Conservation (phyloP, 2,888 invertebrate species). For the Gnatocerus cornutus region DNA sequence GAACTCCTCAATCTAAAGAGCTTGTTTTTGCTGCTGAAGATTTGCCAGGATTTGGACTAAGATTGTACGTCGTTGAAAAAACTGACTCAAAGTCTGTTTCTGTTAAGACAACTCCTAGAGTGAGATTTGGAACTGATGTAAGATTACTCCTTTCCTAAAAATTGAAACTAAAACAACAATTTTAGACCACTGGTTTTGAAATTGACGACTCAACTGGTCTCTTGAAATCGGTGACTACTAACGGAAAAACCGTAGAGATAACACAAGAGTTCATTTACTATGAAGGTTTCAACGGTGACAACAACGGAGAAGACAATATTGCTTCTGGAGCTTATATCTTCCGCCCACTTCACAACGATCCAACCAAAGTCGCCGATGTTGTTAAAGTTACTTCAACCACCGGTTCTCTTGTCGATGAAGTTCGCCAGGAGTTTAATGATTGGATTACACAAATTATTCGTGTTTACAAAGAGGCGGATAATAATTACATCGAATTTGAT, state of each 20-base stretch:
- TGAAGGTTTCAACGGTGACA: slow-evolving; percentile 78
- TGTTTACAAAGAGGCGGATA: slow-evolving; percentile 75
- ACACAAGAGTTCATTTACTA: slow-evolving; percentile 74
- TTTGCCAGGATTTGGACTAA: slow-evolving; percentile 76
- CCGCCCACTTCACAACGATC: slow-evolving; percentile 72
- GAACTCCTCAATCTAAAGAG: slow-evolving; percentile 28
- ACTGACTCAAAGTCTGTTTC: slow-evolving; percentile 17
- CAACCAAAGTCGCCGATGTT: slow-evolving; percentile 54
- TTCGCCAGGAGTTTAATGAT: slow-evolving; percentile 76
- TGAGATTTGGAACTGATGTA: slow-evolving; percentile 14
- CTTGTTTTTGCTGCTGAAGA: slow-evolving; percentile 48
- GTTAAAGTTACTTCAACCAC: slow-evolving; percentile 68
- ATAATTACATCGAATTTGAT: slow-evolving; percentile 76
- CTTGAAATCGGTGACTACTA: slow-evolving; percentile 66
- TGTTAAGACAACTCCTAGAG: slow-evolving; percentile 7
- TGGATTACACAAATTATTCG: slow-evolving; percentile 83
- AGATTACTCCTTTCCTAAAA: too few relatives aligned
- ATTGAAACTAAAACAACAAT: too few relatives aligned
- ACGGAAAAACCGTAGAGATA: slow-evolving; percentile 69
- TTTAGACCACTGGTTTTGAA: slow-evolving; percentile 15
- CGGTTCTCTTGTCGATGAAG: slow-evolving; percentile 73
- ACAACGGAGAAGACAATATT: slow-evolving; percentile 74
- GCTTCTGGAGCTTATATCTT: slow-evolving; percentile 96
- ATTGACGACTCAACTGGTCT: slow-evolving; percentile 13
- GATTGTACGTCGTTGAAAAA: slow-evolving; percentile 69